Conservation (phyloP, 2,888 invertebrate genomes). For the Hemithea aestivaria region DNA sequence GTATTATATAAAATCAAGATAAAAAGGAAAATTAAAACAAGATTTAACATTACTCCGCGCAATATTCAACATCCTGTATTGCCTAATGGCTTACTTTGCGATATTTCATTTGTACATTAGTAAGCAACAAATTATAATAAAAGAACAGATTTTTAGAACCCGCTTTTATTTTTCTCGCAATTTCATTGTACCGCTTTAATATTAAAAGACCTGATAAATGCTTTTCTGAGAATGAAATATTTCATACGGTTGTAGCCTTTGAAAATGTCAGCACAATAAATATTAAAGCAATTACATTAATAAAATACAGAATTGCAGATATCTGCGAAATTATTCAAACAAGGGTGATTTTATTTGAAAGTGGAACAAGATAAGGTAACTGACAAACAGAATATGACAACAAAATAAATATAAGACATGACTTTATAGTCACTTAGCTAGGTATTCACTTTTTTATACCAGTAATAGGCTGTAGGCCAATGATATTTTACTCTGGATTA, state of each 20-base stretch:
- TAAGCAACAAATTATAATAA: conserved; percentile 6
- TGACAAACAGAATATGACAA: too few species aligned
- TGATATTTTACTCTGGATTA: too few species aligned
- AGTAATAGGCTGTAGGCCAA: too few species aligned
- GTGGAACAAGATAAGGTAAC: conserved; percentile 4
- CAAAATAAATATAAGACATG: too few species aligned
- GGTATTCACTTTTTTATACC: too few species aligned
- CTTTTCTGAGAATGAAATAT: conserved; percentile 28
- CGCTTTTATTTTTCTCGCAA: conserved; percentile 23
- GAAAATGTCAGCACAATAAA: conserved; percentile 22
- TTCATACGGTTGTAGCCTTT: conserved; percentile 24
- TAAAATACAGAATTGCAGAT: conserved; percentile 11
- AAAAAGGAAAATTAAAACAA: conserved; percentile 2
- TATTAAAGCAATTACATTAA: conserved; percentile 17
- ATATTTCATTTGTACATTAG: neutral
- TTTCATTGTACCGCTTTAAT: conserved; percentile 29
- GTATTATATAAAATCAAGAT: too few species aligned
- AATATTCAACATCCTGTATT: too few species aligned
- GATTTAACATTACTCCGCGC: neutral
- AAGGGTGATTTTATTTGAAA: conserved; percentile 18
- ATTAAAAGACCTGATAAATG: conserved; percentile 32
- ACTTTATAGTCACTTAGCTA: too few species aligned
- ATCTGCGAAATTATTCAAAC: neutral
- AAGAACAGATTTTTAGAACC: conserved; percentile 17
- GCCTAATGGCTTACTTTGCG: too few species aligned